Evolutionary conservation across 2,113 vertebrate genomes (phyloP), one percentile per base, ranked within the genome.

Genomic region (Onychorhynchus coronatus): DNA sequence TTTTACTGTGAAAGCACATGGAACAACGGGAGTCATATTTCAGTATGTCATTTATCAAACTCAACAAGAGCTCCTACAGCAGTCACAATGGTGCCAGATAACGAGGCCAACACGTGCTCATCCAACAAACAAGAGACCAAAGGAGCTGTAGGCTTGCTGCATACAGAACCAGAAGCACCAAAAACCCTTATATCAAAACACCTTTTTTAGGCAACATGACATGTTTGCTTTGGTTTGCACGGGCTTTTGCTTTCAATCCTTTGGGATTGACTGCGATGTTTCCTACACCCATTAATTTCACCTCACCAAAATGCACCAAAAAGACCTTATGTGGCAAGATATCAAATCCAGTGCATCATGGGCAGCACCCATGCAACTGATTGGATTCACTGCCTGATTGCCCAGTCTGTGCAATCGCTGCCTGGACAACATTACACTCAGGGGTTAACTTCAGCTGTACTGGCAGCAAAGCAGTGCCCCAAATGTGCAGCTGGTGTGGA

Each of bases 241-340:
- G 4, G 33, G 31, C 42, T 81, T 42, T 31, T 88, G 33, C 27
- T 85, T 72, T 82, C 47, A 42, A 0, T 72, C 25, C 46, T 61
- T 85, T 46, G 59, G 65, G 37, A 61, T 1, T 52, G 59, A 52
- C 41, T 2, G 2, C 0, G 1, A 22, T 39, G 21, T 15, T 87
- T 77, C 46, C 49, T 35, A 28, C 21, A 28, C 12, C 6, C n/a
- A 10, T 11, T 55, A 56, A 8, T 71, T 85, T 44, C n/a, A 91
- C 17, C 11, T 59, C 28, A 35, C 14, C 46, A 84, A 71, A 68
- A 44, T 0, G 0, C 11, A 11, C 21, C 41, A 1, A 2, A 61
- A 76, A 33, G 41, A 7, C 55, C 19, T 65, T 47, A 80, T 1
- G 2, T 1, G 2, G 33, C 24, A 56, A 56, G 41, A 14, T 49